Evolutionary conservation across 2,888 invertebrate genomes (phyloP).

Genomic region (Mimachlamys varia): DNA sequence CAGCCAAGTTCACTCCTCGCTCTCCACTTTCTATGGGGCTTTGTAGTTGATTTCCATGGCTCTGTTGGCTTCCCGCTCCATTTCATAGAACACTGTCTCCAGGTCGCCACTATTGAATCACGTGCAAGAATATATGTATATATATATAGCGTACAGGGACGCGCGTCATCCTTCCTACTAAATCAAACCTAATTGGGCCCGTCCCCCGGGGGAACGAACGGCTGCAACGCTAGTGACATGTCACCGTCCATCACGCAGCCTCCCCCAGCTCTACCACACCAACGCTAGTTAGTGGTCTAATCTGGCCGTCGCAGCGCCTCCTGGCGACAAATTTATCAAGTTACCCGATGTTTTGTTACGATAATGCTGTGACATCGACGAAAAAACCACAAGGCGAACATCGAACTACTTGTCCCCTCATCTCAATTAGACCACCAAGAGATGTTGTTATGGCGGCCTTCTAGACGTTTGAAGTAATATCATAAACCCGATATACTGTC

Average conservation of each 20-base stretch:
- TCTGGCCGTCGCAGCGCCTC: background rate
- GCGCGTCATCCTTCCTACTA: background rate
- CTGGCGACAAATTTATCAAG: conserved; percentile 26
- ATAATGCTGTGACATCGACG: background rate
- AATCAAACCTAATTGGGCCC: conserved; percentile 15
- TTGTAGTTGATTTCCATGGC: background rate
- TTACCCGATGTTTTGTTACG: background rate
- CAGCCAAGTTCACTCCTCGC: background rate
- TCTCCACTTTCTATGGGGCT: background rate
- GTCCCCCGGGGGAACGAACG: background rate
- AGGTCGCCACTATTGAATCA: background rate
- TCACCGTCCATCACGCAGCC: background rate
- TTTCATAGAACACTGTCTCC: background rate
- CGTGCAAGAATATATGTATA: background rate
- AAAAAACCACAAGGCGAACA: background rate
- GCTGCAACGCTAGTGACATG: background rate
- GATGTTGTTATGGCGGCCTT: background rate
- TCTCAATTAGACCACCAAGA: background rate
- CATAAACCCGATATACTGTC: no score
- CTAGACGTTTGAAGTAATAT: background rate
- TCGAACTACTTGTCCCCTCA: background rate
- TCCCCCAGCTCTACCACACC: background rate
- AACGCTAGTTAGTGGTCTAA: background rate
- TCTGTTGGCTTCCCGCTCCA: background rate
- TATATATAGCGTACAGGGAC: background rate